Conservation (phyloP, 2,888 invertebrate species). For the Ectobius pallidus region DNA sequence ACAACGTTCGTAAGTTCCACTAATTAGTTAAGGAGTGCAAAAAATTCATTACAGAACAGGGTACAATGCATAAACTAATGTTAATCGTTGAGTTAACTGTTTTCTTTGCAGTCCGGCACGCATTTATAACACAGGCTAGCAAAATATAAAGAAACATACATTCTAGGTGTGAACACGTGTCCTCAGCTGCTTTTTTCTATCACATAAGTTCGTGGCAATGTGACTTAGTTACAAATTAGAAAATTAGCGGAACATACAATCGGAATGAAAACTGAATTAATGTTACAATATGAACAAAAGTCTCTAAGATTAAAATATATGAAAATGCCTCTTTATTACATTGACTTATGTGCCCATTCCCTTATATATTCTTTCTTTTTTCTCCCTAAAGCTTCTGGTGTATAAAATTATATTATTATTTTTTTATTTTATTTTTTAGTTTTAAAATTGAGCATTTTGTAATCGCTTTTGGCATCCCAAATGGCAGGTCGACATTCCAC, state of each 20-base stretch:
- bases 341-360: not conserved
- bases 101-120: too few relatives aligned
- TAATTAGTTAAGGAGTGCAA: too few relatives aligned
- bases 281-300: slow-evolving; percentile 13
- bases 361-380: not conserved
- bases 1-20: too few relatives aligned
- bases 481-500: too few relatives aligned
- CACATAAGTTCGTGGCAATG: slow-evolving; percentile 1
- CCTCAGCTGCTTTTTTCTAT: not conserved
- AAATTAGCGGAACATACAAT: not conserved
- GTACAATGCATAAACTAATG: too few relatives aligned
- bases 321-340: slow-evolving; percentile 11
- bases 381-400: too few relatives aligned
- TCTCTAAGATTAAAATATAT: not conserved
- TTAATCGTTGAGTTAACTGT: too few relatives aligned
- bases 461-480: too few relatives aligned
- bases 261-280: not conserved
- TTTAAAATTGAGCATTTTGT: too few relatives aligned
- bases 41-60: too few relatives aligned
- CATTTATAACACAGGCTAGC: slow-evolving; percentile 1
- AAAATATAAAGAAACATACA: not conserved
- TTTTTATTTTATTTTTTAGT: too few relatives aligned
- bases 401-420: too few relatives aligned
- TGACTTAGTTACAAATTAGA: slow-evolving; percentile 5
- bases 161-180: not conserved